Base-by-base conservation (phyloP, 2,797 vertebrate genomes). In the Lagocephalus sceleratus region DNA sequence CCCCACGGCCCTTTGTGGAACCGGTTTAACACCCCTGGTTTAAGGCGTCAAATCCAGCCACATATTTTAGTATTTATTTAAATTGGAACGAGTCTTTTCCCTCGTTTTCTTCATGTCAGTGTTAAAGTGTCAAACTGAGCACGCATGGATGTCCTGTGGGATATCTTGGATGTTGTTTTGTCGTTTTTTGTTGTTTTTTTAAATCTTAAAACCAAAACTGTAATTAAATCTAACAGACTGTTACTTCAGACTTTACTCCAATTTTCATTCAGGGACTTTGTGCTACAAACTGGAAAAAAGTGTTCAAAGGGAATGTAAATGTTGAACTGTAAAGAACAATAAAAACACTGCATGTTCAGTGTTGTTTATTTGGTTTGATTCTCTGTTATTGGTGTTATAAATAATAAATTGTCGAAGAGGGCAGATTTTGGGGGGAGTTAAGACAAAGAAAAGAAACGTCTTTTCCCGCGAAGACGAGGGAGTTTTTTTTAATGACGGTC, bases 291-390 rank as follows among this genome's bases (percentile, higher is more conserved):
- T 63, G 22, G 3, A 41, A 35, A 7, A 46, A 59, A 23, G 6
- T 58, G 25, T 25, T 22, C 12, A 6, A n/a, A 21, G 51, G 25
- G 38, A 39, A 40, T 63, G 49, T 60, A 56, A 53, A 50, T 41
- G 39, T 47, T 26, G 21, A 46, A 39, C 1, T 15, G 21, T 44
- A 22, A 35, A 40, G 11, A 60, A 2, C 23, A 49, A 35, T 35
- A 46, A 23, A 45, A 48, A 17, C 6, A 46, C 67, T 79, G 86
- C 82, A 85, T 83, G 26, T 29, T 29, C 26, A n/a, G n/a, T n/a
- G 78, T 55, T 39, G 20, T 76, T 38, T 67, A 51, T 19, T 44
- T 66, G 56, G 29, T 35, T 14, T 12, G 5, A 35, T 2, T 12
- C 29, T 35, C 12, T 14, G 2, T 14, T 12, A 35, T 35, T 14